Evolutionary conservation across 2,888 invertebrate species (phyloP).

Genomic region (Nomada fucata): DNA sequence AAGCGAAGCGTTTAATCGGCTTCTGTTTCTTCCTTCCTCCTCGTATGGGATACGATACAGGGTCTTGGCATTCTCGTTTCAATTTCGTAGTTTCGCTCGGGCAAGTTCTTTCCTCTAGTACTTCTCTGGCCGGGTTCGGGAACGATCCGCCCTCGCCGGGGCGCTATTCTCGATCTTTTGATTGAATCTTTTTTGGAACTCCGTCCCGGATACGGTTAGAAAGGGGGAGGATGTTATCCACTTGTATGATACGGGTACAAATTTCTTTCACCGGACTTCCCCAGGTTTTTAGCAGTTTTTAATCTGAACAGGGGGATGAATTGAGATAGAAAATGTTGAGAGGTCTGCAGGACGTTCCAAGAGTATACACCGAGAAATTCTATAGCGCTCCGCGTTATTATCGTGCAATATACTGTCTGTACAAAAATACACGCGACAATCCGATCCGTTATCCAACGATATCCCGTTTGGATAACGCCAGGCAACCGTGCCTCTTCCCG

Average conservation of each 20-base stretch:
- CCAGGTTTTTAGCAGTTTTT: no score
- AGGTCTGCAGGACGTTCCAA: no score
- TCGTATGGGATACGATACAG: conserved; percentile 11
- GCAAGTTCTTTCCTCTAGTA: conserved; percentile 8
- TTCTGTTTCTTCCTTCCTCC: conserved; percentile 33
- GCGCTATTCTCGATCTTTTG: neutral
- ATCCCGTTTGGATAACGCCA: no score
- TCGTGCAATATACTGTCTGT: no score
- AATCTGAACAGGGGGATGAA: no score
- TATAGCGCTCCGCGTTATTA: no score
- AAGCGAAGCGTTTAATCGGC: conserved; percentile 62
- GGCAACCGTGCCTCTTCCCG: conserved; percentile 45
- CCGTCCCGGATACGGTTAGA: neutral
- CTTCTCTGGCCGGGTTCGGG: neutral
- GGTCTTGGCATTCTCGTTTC: conserved; percentile 24
- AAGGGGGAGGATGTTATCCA: neutral
- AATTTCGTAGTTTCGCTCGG: conserved; percentile 20
- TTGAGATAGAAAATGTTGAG: no score
- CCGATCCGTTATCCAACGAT: no score
- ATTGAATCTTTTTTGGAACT: neutral
- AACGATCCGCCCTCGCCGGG: neutral
- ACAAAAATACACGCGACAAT: no score
- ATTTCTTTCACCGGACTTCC: neutral
- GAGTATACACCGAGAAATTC: no score
- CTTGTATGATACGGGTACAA: neutral